A percentile compares a stretch with the other conserved stretches of the same genome.
Conservation (phyloP, 1,140 invertebrate species). For the Sinella curviseta region DNA sequence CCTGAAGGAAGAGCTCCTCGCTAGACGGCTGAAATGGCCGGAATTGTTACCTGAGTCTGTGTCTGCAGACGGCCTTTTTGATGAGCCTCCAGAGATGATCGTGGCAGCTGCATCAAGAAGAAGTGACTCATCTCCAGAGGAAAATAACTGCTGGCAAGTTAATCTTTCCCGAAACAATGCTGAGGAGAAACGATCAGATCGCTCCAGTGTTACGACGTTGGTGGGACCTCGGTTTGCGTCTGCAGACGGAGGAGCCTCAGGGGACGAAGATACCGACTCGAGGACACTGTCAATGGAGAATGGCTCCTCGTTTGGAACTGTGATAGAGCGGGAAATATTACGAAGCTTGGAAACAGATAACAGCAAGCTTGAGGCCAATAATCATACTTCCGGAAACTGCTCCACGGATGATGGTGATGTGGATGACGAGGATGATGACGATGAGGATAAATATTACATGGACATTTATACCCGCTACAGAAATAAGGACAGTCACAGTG, state of each 20-base stretch:
- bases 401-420: too few relatives aligned
- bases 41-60: constrained; percentile 51
- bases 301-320: not conserved
- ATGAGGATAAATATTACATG: constrained; percentile 27
- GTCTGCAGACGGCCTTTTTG: not conserved
- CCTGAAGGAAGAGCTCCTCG: constrained; percentile 40
- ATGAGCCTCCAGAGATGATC: not conserved
- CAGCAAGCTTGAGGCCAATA: not conserved
- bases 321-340: constrained; percentile 20
- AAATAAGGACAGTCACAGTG: not conserved
- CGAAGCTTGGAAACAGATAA: not conserved
- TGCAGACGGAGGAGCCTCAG: not conserved
- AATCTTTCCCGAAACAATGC: too few relatives aligned
- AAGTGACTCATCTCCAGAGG: too few relatives aligned
- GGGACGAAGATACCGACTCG: not conserved
- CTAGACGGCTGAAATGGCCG: constrained; percentile 43
- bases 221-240: not conserved
- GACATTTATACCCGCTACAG: constrained; percentile 39
- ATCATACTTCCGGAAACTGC: not conserved
- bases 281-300: not conserved
- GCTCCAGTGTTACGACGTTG: not conserved
- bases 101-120: not conserved
- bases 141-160: constrained; percentile 12
- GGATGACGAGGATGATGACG: not conserved
- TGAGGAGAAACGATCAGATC: not conserved